Evolutionary conservation across 2,888 invertebrate genomes (phyloP).

Genomic region (Thysanoteuthis rhombus): DNA sequence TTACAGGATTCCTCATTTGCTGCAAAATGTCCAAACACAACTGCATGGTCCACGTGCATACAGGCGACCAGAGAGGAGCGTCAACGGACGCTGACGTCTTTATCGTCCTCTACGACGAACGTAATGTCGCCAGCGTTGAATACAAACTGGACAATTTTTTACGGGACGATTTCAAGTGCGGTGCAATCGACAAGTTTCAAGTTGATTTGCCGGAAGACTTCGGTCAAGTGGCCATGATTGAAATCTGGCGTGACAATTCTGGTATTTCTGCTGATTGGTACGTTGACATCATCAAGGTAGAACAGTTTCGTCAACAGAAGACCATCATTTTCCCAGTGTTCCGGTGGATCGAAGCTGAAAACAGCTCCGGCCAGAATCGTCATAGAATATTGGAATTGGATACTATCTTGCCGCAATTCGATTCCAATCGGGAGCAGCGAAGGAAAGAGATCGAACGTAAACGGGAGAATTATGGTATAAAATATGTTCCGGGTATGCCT

Average conservation of each 20-base stretch:
- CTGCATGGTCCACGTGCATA: slow-evolving; percentile 63
- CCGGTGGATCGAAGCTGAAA: slow-evolving; percentile 66
- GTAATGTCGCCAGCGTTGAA: slow-evolving; percentile 57
- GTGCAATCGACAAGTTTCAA: slow-evolving; percentile 62
- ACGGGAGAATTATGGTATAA: slow-evolving; percentile 51
- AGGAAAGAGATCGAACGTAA: slow-evolving; percentile 64
- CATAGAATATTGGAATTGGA: slow-evolving; percentile 66
- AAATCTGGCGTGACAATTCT: slow-evolving; percentile 66
- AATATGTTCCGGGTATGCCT: not conserved
- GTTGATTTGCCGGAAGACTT: slow-evolving; percentile 39
- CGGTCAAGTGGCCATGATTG: slow-evolving; percentile 54
- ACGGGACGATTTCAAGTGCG: slow-evolving; percentile 64
- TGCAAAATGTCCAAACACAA: not conserved
- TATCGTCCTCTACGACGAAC: slow-evolving; percentile 64
- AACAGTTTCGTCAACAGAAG: slow-evolving; percentile 49
- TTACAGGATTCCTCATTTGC: not conserved
- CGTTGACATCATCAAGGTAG: slow-evolving; percentile 58
- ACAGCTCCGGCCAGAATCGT: slow-evolving; percentile 39
- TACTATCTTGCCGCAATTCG: slow-evolving; percentile 66
- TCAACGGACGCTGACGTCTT: slow-evolving; percentile 68
- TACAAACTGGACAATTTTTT: slow-evolving; percentile 64
- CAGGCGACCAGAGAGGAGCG: slow-evolving; percentile 67
- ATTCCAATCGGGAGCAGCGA: slow-evolving; percentile 63
- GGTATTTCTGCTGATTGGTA: slow-evolving; percentile 68
- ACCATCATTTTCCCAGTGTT: slow-evolving; percentile 66